These are phyloP conservation scores for Spodoptera frugiperda DNA, from an alignment of 1,140 invertebrate genomes.

Conservation along the genomic window DNA sequence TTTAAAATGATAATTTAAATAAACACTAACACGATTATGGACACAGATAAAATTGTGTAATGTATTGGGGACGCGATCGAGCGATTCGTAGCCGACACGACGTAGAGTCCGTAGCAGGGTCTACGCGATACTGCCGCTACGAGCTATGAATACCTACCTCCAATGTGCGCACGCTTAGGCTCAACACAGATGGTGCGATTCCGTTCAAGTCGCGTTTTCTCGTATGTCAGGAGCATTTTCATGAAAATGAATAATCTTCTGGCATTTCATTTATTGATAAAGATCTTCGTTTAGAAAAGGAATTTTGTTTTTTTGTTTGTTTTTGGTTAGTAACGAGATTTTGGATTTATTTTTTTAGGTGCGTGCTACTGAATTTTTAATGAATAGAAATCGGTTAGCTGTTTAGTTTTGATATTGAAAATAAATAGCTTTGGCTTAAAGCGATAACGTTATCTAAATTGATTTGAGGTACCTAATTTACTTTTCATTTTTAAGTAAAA, in stretches of 20 bases:
- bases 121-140: slow-evolving; percentile 74
- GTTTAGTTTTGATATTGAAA: no score
- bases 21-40: slow-evolving; percentile 52
- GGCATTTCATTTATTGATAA: slow-evolving; percentile 16
- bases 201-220: slow-evolving; percentile 4
- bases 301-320: neutral
- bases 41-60: slow-evolving; percentile 45
- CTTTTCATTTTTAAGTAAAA: no score
- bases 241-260: slow-evolving; percentile 4
- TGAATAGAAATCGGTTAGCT: no score
- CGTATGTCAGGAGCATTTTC: slow-evolving; percentile 5
- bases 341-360: no score
- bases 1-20: slow-evolving; percentile 43
- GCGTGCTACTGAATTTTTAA: no score
- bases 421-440: no score
- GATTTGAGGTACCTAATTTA: no score
- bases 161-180: slow-evolving; percentile 57
- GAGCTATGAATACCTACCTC: slow-evolving; percentile 25
- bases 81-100: slow-evolving; percentile 59
- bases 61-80: slow-evolving; percentile 39
- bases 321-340: neutral
- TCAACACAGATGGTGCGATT: slow-evolving; percentile 43
- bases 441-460: no score
- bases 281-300: neutral
- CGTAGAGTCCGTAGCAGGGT: slow-evolving; percentile 67